phyloP scores from a whole-genome alignment of 1,140 invertebrate genomes.

The Aplysia californica region DNA sequence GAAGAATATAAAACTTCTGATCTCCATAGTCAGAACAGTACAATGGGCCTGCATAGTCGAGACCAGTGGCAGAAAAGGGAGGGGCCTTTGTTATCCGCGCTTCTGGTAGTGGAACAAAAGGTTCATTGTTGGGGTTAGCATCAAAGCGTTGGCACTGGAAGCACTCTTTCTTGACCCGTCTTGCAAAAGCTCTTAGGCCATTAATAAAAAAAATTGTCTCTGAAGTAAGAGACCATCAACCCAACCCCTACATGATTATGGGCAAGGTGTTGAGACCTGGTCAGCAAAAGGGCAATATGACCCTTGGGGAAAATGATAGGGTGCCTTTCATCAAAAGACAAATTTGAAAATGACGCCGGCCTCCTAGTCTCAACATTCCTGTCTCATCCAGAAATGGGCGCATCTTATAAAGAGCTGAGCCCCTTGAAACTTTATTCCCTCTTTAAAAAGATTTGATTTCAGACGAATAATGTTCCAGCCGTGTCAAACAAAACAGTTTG shows the following conservation, averaged over 20 bases:
- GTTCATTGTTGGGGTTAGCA: neutral
- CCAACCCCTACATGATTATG: neutral
- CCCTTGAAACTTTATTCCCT: neutral
- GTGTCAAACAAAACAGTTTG: neutral
- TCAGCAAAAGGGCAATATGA: neutral
- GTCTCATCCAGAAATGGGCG: neutral
- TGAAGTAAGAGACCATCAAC: neutral
- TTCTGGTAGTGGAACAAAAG: neutral
- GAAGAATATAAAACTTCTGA: conserved; percentile 5
- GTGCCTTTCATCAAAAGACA: neutral
- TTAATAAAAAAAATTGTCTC: neutral
- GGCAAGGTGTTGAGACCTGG: neutral
- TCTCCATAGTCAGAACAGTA: conserved; percentile 1
- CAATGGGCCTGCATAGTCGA: conserved; percentile 9
- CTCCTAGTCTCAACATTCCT: neutral
- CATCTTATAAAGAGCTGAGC: neutral
- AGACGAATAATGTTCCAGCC: neutral
- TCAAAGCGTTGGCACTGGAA: neutral
- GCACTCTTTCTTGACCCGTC: neutral
- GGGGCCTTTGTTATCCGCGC: neutral
- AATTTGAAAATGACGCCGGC: neutral
- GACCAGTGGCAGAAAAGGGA: neutral
- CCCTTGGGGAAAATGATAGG: neutral
- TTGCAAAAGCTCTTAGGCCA: neutral
- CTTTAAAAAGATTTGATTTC: neutral